Conservation (phyloP, 2,888 invertebrate species). For the Andrena camellia region DNA sequence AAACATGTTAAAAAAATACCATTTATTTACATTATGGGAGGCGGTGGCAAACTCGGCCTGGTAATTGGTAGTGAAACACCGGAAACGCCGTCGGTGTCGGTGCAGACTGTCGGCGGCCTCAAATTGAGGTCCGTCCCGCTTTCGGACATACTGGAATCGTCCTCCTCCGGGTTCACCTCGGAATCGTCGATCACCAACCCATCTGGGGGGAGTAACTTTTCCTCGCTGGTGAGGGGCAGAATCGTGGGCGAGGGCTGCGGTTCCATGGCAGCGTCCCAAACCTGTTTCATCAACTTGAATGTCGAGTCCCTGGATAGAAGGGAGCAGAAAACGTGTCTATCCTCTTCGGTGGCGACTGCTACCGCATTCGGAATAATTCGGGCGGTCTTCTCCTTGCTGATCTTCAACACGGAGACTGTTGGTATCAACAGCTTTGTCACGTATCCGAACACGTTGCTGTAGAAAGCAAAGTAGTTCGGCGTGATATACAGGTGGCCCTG, state of each 20-base stretch:
- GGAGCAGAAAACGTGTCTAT: slow-evolving; percentile 95
- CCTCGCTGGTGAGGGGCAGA: slow-evolving; percentile 78
- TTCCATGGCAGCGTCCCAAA: slow-evolving; percentile 90
- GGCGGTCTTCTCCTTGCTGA: slow-evolving; percentile 97
- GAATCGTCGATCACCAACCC: slow-evolving; percentile 80
- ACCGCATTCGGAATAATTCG: slow-evolving; percentile 98
- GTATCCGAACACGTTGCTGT: slow-evolving; percentile 98
- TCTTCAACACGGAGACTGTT: slow-evolving; percentile 92
- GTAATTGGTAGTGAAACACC: slow-evolving; percentile 71
- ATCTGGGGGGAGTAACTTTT: slow-evolving; percentile 76
- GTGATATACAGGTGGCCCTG: slow-evolving; percentile 98
- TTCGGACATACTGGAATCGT: slow-evolving; percentile 85
- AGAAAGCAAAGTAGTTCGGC: slow-evolving; percentile 97
- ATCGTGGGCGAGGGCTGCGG: slow-evolving; percentile 83
- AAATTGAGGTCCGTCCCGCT: slow-evolving; percentile 84
- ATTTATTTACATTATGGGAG: slow-evolving; percentile 49
- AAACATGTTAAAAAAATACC: neutral
- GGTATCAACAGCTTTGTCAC: slow-evolving; percentile 97
- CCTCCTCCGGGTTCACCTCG: slow-evolving; percentile 82
- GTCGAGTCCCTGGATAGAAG: slow-evolving; percentile 95
- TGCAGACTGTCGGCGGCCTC: slow-evolving; percentile 81
- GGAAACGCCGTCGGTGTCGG: slow-evolving; percentile 75
- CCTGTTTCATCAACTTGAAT: slow-evolving; percentile 93
- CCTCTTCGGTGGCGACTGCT: slow-evolving; percentile 93
- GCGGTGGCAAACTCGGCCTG: slow-evolving; percentile 73